Evolutionary conservation across 2,797 vertebrate genomes (phyloP).

Genomic region (Notolabrus celidotus): DNA sequence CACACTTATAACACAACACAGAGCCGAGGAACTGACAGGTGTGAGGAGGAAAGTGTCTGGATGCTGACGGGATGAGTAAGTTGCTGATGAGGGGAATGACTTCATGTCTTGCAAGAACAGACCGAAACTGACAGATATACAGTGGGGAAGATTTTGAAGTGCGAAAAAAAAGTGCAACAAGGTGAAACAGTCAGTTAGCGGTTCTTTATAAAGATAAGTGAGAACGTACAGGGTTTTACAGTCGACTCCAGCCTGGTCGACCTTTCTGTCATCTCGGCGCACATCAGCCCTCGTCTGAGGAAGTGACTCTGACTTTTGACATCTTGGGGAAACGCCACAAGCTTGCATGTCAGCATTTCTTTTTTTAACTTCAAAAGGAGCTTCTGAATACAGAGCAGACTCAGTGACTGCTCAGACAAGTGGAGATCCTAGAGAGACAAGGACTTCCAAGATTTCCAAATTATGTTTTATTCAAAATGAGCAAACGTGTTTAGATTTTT

Average conservation of each 20-base stretch:
- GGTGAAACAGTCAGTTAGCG: constrained; percentile 4
- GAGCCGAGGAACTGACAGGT: constrained; percentile 52
- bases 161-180: constrained; percentile 39
- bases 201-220: constrained; percentile 1
- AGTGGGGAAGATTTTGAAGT: constrained; percentile 19
- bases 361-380: constrained; percentile 42
- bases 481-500: background rate
- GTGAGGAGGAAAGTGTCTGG: constrained; percentile 52
- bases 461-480: constrained; percentile 10
- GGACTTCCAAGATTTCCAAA: background rate
- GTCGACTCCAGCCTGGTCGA: constrained; percentile 14
- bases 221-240: constrained; percentile 21
- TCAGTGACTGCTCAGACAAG: background rate
- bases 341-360: constrained; percentile 56
- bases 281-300: constrained; percentile 41
- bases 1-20: constrained; percentile 10
- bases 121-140: constrained; percentile 54
- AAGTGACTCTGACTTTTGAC: constrained; percentile 60
- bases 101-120: constrained; percentile 29
- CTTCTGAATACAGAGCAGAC: constrained; percentile 48
- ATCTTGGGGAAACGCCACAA: constrained; percentile 18
- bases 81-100: constrained; percentile 57
- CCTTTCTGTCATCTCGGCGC: constrained; percentile 37
- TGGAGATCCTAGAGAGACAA: background rate
- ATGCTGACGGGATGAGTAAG: constrained; percentile 54